Evolutionary conservation across 2,888 invertebrate genomes (phyloP), one percentile per base, ranked within the genome.

Genomic region (Chrysomela aeneicollis): DNA sequence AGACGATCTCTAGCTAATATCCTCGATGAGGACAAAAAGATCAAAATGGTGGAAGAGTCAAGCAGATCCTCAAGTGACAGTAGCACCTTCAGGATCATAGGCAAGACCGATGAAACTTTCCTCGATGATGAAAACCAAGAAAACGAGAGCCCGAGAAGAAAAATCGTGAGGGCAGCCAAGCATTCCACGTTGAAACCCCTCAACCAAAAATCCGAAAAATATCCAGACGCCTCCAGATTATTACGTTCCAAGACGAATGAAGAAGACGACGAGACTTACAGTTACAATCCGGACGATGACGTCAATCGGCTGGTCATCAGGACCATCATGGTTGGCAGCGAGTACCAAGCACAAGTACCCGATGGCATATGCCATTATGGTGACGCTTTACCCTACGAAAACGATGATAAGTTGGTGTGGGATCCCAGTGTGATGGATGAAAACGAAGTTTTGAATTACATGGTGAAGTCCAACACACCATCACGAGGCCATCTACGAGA

Each of bases 241-340:
- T 78, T 89, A 37, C 79, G 88, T 79, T 87, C 83, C 77, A 81
- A 77, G 71, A 91, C 91, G 0, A 92, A 92, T 71, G 93, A 94
- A 76, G 88, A 89, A 71, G 93, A 92, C 73, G 93, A 92, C 73
- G 92, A 93, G 75, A 68, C 67, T 50, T 90, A 90, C 76, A 67
- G 66, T 42, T 93, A 92, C 75, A 91, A 90, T 78, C 92, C 92
- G 0, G 92, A 93, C 19, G 93, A 93, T 77, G 93, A 94, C 76
- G 93, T 93, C 74, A 93, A 93, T 91, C 92, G 93, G 81, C 94
- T 95, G 83, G 82, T 83, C 67, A 80, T 74, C 18, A 75, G 74
- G 86, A 95, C 94, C n/a, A 97, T 97, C 69, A 96, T 96, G 93
- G 97, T 98, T 15, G 98, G 97, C 12, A 90, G 91, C 70, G 94